Evolutionary conservation across 1,140 invertebrate species (phyloP), one percentile per base, ranked within the genome.

Genomic region (Chrysomallon squamiferum): DNA sequence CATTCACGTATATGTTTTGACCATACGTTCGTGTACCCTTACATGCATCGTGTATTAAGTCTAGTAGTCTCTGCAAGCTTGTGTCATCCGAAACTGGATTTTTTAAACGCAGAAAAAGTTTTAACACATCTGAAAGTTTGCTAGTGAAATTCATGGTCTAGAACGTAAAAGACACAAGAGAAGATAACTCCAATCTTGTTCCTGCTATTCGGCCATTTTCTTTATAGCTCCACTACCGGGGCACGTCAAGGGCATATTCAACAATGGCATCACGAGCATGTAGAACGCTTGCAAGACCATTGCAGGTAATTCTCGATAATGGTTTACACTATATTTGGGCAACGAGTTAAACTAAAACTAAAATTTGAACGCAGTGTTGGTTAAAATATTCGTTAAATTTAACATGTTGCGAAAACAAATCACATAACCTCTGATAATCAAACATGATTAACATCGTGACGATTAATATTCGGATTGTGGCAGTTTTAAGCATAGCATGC

Each of bases 41-140:
- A 59, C 58, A 38, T 35, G 25, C 15, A 38, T 38, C 33, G 22
- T 43, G 32, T 33, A 59, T 38, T 27, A 41, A 32, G 29, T 59
- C 58, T 25, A 59, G 29, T 3, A 59, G 35, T 59, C 41, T 59
- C 29, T 59, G 58, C 7, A 59, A 33, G 41, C 58, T 32, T 18
- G 58, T 59, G 35, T 59, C 58, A 27, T 59, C 58, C 18, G 41
- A 25, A 20, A 35, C 20, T 32, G 41, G 58, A 38, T 35, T 41
- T 33, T 59, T 33, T 29, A 41, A 27, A 59, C 6, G 32, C 7
- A 43, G 25, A n/a, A 59, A 43, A 22, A 25, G 29, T 32, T 35
- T 15, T 22, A 59, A 41, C 32, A 59, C 58, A 7, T 59, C 22
- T 29, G 33, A 35, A 18, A 59, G 29, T 59, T 59, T 59, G 18